A percentile compares a stretch with the other conserved stretches of the same genome.
Evolutionary conservation across 2,888 invertebrate species (phyloP).

Genomic region (Netelia virgata): DNA sequence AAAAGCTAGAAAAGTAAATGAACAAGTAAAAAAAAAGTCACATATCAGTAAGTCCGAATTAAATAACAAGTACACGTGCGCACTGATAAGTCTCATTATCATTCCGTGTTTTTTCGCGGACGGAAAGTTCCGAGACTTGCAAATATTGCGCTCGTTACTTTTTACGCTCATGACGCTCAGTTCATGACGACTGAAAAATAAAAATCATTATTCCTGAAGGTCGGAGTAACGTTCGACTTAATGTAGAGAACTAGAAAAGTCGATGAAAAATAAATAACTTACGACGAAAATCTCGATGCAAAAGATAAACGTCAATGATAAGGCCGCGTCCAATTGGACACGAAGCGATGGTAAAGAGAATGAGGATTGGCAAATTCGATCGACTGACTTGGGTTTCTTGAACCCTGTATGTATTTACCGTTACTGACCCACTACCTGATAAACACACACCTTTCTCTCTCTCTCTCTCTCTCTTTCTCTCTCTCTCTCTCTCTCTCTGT

Average conservation of each 20-base stretch:
- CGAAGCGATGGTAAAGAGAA: constrained; percentile 16
- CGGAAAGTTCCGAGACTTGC: constrained; percentile 12
- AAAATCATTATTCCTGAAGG: not conserved
- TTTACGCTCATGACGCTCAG: not conserved
- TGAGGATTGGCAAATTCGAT: constrained; percentile 73
- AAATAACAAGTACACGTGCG: too few species aligned
- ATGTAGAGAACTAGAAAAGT: not conserved
- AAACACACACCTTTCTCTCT: constrained; percentile 75
- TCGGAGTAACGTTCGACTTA: not conserved
- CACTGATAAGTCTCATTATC: too few species aligned
- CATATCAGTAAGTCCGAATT: not conserved
- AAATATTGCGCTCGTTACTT: constrained; percentile 2
- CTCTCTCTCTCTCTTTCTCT: constrained; percentile 59
- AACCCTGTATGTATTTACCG: constrained; percentile 80
- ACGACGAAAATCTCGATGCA: not conserved
- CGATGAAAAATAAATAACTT: not conserved
- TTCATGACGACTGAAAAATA: not conserved
- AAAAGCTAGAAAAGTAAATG: not conserved
- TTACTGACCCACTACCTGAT: constrained; percentile 84
- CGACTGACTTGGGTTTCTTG: constrained; percentile 80
- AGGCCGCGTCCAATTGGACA: constrained; percentile 19
- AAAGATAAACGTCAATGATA: not conserved
- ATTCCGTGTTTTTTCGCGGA: not conserved
- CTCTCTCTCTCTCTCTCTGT: constrained; percentile 51
- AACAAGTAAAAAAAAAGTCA: not conserved